A percentile compares a stretch with the other conserved stretches of the same genome.
phyloP scores from a whole-genome alignment of 2,797 vertebrate species.

The Cheirogaleus major region DNA sequence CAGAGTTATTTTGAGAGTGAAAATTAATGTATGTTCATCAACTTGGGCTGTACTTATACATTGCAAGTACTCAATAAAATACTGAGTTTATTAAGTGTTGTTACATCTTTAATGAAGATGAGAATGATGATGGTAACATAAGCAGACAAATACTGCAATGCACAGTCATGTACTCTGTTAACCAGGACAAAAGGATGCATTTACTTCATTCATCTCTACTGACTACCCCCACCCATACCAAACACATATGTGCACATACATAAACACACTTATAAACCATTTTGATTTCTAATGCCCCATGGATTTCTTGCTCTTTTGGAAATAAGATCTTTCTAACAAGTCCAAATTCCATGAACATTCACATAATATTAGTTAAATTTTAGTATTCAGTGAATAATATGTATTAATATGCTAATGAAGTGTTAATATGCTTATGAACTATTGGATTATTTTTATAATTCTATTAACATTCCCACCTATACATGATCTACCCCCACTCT shows the following conservation, averaged over 20 bases:
- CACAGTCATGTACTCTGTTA: background rate
- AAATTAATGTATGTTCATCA: background rate
- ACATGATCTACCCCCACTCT: rapidly evolving
- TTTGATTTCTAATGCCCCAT: background rate
- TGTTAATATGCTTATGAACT: background rate
- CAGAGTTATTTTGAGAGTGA: background rate
- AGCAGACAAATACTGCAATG: background rate
- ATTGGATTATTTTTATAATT: background rate
- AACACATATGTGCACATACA: background rate
- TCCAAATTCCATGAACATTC: background rate
- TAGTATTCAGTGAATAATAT: background rate
- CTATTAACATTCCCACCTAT: background rate
- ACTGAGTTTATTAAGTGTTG: background rate
- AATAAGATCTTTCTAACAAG: background rate
- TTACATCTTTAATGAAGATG: background rate
- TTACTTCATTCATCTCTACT: background rate
- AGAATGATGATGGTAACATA: background rate
- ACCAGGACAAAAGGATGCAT: background rate
- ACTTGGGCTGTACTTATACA: background rate
- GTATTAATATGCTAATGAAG: background rate
- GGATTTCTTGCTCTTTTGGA: background rate
- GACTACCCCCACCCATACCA: background rate
- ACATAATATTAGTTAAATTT: background rate
- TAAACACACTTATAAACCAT: background rate
- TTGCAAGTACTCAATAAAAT: background rate